Evolutionary conservation across 37 sponge, comb jelly and placozoan genomes (phyloP), one percentile per base, ranked within the genome.

Genomic region (Geodia barretti): DNA sequence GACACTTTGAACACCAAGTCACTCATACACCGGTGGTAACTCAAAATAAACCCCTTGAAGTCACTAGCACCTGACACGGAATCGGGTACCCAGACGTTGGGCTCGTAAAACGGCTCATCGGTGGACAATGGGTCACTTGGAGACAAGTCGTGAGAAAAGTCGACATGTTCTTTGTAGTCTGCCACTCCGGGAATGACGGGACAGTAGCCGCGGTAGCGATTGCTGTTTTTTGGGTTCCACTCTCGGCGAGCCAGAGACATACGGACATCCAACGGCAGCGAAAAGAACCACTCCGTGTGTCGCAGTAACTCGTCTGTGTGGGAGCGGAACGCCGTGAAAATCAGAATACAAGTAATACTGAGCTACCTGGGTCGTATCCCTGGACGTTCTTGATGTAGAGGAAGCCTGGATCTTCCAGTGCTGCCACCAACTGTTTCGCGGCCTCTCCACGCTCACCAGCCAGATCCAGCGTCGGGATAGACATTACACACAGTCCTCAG

Each of bases 41-140:
- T 25, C 2, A 38, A 58, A 75, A 81, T 81, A 0, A 68, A 19
- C 20, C 4, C 31, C 2, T 39, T 54, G 34, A 81, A 87, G 17
- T 33, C 36, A 5, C 21, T 2, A 1, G 71, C 47, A 3, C 66
- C 82, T 61, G 67, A 39, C 14, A 47, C 11, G 14, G 7, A 17
- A 0, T 60, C 43, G 4, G 71, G 76, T 42, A 47, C 59, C 17
- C 21, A 81, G 5, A 39, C 58, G 17, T 68, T 87, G 24, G 62
- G 68, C 69, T 86, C 87, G 34, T 86, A 86, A 30, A 86, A 41
- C 1, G 68, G 69, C 54, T 86, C 74, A 8, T 77, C 68, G 2
- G 20, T 33, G 0, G 36, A 31, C 29, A 76, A 69, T 1, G 76
- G 77, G 54, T 81, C 76, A 35, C 76, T 72, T 36, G 29, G 61